Conservation (phyloP, 2,888 invertebrate species). For the Acanthosepion pharaonis region DNA sequence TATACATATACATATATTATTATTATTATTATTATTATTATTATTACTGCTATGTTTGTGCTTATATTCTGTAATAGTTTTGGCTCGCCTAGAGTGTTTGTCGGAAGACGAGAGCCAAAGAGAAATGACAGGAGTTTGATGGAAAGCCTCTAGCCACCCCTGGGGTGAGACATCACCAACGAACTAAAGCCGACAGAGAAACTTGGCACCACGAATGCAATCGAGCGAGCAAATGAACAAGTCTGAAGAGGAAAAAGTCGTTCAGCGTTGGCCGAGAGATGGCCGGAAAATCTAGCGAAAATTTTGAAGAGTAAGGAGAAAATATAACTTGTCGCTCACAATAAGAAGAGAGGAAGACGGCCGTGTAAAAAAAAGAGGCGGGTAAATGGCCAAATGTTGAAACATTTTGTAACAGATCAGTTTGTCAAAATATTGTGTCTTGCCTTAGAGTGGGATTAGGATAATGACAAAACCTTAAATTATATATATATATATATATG, state of each 20-base stretch:
- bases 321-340: too few species aligned
- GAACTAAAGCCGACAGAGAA: background rate
- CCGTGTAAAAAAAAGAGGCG: too few species aligned
- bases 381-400: too few species aligned
- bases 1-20: background rate
- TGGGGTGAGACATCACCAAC: background rate
- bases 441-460: too few species aligned
- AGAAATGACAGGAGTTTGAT: conserved; percentile 6
- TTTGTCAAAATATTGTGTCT: too few species aligned
- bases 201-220: background rate
- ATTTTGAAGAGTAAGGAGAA: too few species aligned
- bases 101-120: background rate
- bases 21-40: background rate
- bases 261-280: background rate
- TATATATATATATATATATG: background rate
- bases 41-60: background rate
- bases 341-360: too few species aligned
- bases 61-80: background rate
- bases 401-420: too few species aligned
- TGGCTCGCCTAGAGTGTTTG: background rate
- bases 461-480: too few species aligned
- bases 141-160: conserved; percentile 18
- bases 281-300: background rate
- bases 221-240: background rate
- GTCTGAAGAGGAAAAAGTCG: background rate